Evolutionary conservation across 2,113 vertebrate genomes (phyloP).

Genomic region (Podiceps cristatus): DNA sequence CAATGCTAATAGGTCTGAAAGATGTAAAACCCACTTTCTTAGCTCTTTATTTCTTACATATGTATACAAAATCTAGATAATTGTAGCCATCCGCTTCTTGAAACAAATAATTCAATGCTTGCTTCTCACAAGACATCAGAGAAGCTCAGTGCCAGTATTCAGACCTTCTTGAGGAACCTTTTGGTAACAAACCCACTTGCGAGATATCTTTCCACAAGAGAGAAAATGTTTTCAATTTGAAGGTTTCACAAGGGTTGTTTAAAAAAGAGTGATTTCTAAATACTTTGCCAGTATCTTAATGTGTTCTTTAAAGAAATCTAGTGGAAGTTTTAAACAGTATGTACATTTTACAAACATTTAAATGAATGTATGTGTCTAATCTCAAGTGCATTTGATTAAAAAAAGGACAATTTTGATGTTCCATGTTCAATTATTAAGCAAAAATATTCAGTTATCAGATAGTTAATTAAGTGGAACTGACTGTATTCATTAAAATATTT

Average conservation of each 20-base stretch:
- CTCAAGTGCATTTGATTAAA: slow-evolving; percentile 77
- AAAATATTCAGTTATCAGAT: slow-evolving; percentile 90
- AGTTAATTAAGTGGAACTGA: slow-evolving; percentile 91
- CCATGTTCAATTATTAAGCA: slow-evolving; percentile 88
- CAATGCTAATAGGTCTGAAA: background rate
- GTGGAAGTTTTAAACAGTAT: slow-evolving; percentile 68
- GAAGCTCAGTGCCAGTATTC: background rate
- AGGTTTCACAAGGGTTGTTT: slow-evolving; percentile 35
- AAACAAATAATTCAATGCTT: background rate
- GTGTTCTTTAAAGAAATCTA: slow-evolving; percentile 70
- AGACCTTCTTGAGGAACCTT: background rate
- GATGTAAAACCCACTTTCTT: background rate
- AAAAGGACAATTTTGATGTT: slow-evolving; percentile 81
- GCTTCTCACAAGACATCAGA: background rate
- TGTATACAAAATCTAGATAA: background rate
- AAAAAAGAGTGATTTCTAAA: slow-evolving; percentile 54
- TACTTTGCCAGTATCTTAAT: slow-evolving; percentile 37
- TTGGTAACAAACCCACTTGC: slow-evolving; percentile 3
- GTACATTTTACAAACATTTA: slow-evolving; percentile 73
- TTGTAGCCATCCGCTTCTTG: background rate
- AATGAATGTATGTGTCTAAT: slow-evolving; percentile 75
- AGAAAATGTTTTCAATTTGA: slow-evolving; percentile 46
- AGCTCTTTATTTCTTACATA: background rate
- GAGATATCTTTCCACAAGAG: background rate
- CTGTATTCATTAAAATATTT: slow-evolving; percentile 92